A percentile compares a stretch with the other conserved stretches of the same genome.
Conservation (phyloP, 2,888 invertebrate species). For the Folsomia candida region DNA sequence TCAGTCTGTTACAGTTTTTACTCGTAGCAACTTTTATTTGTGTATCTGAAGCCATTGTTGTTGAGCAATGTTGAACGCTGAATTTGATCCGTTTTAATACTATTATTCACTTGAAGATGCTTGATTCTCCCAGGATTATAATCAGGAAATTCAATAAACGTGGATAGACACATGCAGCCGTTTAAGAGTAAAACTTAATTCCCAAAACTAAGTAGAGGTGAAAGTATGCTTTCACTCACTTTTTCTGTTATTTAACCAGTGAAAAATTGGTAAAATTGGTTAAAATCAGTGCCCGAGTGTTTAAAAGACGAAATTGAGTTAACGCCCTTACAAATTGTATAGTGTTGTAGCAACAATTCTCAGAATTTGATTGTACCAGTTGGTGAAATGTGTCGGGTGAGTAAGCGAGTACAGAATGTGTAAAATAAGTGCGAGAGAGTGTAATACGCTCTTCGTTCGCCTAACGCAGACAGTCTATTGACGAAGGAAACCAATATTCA, state of each 20-base stretch:
- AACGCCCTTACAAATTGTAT: no score
- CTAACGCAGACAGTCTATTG: constrained; percentile 38
- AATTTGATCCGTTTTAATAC: background rate
- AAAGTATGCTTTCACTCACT: constrained; percentile 13
- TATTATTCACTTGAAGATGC: background rate
- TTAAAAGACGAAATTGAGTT: no score
- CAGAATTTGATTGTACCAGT: background rate
- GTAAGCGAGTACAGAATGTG: background rate
- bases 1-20: background rate
- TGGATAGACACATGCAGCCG: constrained; percentile 21
- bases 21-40: background rate
- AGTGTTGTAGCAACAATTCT: background rate
- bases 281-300: no score
- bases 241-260: background rate
- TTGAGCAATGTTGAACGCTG: constrained; percentile 3
- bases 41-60: constrained; percentile 14
- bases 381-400: background rate
- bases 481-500: constrained; percentile 26
- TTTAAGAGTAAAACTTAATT: background rate
- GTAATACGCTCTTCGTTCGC: constrained; percentile 27
- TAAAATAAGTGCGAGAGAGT: constrained; percentile 8
- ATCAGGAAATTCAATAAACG: background rate
- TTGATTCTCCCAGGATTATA: background rate
- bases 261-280: background rate
- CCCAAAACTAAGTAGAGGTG: background rate